Evolutionary conservation across 2,888 invertebrate genomes (phyloP).

Genomic region (Allolobophora icterica): DNA sequence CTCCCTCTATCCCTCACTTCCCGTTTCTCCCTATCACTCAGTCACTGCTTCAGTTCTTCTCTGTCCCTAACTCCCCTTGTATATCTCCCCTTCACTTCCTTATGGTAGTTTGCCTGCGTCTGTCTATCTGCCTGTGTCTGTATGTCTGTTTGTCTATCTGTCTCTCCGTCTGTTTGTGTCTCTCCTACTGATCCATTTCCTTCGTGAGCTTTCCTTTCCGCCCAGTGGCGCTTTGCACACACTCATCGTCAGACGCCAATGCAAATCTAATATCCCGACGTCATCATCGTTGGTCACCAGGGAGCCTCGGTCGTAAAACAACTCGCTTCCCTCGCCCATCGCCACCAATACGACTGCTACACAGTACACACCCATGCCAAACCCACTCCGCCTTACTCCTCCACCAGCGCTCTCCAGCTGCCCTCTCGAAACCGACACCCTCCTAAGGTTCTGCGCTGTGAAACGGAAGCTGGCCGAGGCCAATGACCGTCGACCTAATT

Average conservation of each 20-base stretch:
- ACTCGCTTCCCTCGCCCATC: neutral
- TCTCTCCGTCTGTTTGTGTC: neutral
- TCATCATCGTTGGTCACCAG: conserved; percentile 1
- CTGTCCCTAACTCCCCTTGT: no score
- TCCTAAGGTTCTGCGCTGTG: neutral
- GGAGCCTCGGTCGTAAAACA: neutral
- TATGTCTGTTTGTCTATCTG: neutral
- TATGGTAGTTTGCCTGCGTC: no score
- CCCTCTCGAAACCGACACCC: neutral
- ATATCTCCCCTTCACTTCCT: no score
- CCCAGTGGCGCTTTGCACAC: neutral
- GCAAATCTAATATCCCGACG: conserved; percentile 4
- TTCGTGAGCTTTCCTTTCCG: no score
- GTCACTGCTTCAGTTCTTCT: no score
- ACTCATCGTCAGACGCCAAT: neutral
- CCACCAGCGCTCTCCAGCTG: neutral
- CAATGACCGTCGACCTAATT: neutral
- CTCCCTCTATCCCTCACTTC: neutral
- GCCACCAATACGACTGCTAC: neutral
- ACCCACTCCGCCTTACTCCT: neutral
- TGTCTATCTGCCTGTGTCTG: no score
- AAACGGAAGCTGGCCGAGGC: neutral
- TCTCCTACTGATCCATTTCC: neutral
- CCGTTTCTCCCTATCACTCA: neutral
- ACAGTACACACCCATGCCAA: neutral